phyloP scores from a whole-genome alignment of 1,140 invertebrate species.

The Antheraea mylitta region DNA sequence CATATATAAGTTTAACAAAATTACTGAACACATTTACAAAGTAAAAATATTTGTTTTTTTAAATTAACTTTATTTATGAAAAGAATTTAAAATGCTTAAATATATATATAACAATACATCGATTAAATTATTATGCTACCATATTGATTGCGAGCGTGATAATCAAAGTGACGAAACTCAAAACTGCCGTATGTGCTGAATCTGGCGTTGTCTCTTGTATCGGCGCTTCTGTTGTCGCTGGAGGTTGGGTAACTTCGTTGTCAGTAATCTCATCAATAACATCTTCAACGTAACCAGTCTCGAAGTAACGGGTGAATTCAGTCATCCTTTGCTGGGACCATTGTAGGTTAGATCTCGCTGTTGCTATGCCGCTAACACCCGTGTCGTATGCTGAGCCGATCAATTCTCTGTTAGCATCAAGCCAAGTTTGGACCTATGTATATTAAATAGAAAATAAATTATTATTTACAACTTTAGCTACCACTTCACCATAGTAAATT shows the following conservation, averaged over 20 bases:
- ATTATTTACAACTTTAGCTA: not conserved
- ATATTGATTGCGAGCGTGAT: slow-evolving; percentile 36
- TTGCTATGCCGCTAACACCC: slow-evolving; percentile 34
- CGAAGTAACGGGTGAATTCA: slow-evolving; percentile 50
- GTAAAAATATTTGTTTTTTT: not conserved
- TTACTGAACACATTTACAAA: too few relatives aligned
- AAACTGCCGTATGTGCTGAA: slow-evolving; percentile 40
- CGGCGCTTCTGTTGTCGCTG: slow-evolving; percentile 5
- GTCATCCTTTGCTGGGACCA: slow-evolving; percentile 43
- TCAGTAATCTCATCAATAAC: slow-evolving; percentile 31
- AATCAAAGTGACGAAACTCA: slow-evolving; percentile 42
- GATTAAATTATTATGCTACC: slow-evolving; percentile 20
- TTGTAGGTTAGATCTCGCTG: slow-evolving; percentile 37
- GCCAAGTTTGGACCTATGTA: slow-evolving; percentile 50
- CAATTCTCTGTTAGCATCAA: slow-evolving; percentile 34
- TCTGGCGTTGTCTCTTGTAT: slow-evolving; percentile 18
- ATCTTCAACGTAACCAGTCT: slow-evolving; percentile 54
- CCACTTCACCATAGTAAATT: too few relatives aligned
- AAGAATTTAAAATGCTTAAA: not conserved
- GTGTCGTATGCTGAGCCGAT: slow-evolving; percentile 43
- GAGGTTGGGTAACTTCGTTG: not conserved
- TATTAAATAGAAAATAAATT: slow-evolving; percentile 7
- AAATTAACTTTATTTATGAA: not conserved
- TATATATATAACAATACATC: not conserved
- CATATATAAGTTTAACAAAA: too few relatives aligned